Evolutionary conservation across 2,113 vertebrate genomes (phyloP), one percentile per base, ranked within the genome.

Genomic region (Leptosomus discolor): DNA sequence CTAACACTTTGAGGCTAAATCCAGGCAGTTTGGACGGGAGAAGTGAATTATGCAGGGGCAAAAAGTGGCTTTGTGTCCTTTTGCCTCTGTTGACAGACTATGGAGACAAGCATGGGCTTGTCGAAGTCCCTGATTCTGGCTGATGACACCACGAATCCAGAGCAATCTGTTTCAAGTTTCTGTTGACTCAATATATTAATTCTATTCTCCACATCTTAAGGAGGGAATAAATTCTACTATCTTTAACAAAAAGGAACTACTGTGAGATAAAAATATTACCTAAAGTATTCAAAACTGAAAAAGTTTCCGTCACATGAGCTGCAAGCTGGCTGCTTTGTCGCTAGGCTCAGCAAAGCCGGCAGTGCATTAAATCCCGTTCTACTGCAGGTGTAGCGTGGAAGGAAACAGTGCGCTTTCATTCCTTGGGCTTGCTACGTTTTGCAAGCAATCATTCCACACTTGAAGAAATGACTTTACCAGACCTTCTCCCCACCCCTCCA

Each of bases 401-500:
- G 17, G 58, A 41, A 46, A 53, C 4, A 2, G 24, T 4, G 11
- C 3, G 1, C 22, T n/a, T 19, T 18, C 50, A 19, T 11, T 56
- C 24, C 71, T 64, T 2, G 0, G 32, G 6, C 36, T 76, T 46
- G 27, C 61, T 21, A 4, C 22, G 12, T 65, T 73, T 41, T 26
- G 19, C 29, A 85, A 51, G 19, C 29, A 45, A 17, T 5, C 16
- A 24, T 3, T 22, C 36, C 41, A 43, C 5, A 5, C 54, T 15
- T 9, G 14, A 56, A 95, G 24, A 65, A 51, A 74, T 24, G 20
- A 46, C 4, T 36, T 46, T 21, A 57, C 30, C 65, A 71, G 15
- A 63, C 32, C 7, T 11, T 51, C 21, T 5, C 1, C 5, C 5
- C 8, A 1, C 0, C 8, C 23, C 11, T 34, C 20, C n/a, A 82